phyloP scores from a whole-genome alignment of 2,113 vertebrate genomes.

The Alexandromys fortis region DNA sequence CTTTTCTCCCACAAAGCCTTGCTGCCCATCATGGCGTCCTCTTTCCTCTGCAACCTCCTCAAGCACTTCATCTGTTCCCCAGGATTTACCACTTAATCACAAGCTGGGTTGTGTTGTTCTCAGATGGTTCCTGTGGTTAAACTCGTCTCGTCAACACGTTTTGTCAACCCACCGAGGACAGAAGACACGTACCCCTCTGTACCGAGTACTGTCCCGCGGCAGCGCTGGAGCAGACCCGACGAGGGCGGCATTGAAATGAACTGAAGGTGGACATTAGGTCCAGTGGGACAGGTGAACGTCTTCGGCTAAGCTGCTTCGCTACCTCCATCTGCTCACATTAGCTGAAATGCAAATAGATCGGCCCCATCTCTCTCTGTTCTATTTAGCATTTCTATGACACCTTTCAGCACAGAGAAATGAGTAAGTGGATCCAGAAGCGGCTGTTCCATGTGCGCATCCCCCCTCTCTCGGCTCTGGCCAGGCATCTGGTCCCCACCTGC shows the following conservation, averaged over 20 bases:
- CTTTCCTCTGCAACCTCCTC: neutral
- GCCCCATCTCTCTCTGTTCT: constrained; percentile 66
- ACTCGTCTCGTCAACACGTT: neutral
- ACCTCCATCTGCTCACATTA: constrained; percentile 70
- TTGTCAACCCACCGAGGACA: neutral
- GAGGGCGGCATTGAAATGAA: neutral
- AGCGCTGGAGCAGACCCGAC: neutral
- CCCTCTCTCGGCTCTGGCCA: neutral
- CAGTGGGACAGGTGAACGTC: constrained; percentile 35
- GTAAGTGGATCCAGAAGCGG: constrained; percentile 81
- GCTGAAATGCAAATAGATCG: constrained; percentile 71
- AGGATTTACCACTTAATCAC: neutral
- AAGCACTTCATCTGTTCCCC: neutral
- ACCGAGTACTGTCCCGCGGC: neutral
- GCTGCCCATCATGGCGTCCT: neutral
- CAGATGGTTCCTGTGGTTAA: constrained; percentile 44
- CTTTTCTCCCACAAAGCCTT: neutral
- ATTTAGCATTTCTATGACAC: constrained; percentile 82
- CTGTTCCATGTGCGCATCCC: constrained; percentile 62
- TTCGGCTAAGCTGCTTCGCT: constrained; percentile 22
- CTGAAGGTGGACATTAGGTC: neutral
- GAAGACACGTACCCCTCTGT: neutral
- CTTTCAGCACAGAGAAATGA: constrained; percentile 77
- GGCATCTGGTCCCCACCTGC: constrained; percentile 81
- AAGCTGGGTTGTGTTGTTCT: neutral